Percentiles rank a stretch among this genome's conserved stretches.
These are phyloP conservation scores for Trematocara zebra DNA, from an alignment of 2,113 vertebrate genomes.

Conservation along the genomic window DNA sequence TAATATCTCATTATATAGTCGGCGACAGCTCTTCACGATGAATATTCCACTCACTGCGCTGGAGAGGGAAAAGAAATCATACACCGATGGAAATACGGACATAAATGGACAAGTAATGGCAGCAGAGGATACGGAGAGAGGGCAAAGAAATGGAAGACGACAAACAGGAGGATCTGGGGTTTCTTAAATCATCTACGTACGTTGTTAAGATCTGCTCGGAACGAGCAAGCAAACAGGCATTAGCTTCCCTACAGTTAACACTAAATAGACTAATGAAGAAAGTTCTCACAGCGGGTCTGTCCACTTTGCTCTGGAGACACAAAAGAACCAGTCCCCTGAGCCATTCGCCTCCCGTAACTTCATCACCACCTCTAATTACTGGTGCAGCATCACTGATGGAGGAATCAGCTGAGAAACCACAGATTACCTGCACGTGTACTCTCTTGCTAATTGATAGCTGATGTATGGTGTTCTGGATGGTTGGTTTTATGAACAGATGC, in stretches of 20 bases:
- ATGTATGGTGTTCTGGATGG: background rate
- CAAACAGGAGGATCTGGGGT: background rate
- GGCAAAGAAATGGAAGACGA: background rate
- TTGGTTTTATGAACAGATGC: background rate
- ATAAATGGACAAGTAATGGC: background rate
- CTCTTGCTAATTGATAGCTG: background rate
- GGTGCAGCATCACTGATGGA: background rate
- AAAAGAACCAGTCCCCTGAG: background rate
- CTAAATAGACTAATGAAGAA: slow-evolving; percentile 30
- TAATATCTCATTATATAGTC: slow-evolving; percentile 59
- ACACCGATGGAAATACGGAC: background rate
- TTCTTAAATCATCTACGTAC: background rate
- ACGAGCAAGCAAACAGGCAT: background rate
- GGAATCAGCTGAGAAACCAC: background rate
- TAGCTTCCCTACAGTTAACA: slow-evolving; percentile 11
- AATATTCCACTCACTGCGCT: slow-evolving; percentile 2
- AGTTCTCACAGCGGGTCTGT: background rate
- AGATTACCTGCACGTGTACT: background rate
- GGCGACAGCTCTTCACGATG: slow-evolving; percentile 12
- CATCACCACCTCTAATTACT: slow-evolving; percentile 2
- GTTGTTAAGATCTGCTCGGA: background rate
- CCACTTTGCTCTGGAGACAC: background rate
- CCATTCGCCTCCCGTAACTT: background rate
- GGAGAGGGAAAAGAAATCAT: background rate
- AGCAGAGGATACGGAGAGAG: background rate